Evolutionary conservation across 2,797 vertebrate species (phyloP), one percentile per base, ranked within the genome.

Genomic region (Erpetoichthys calabaricus): DNA sequence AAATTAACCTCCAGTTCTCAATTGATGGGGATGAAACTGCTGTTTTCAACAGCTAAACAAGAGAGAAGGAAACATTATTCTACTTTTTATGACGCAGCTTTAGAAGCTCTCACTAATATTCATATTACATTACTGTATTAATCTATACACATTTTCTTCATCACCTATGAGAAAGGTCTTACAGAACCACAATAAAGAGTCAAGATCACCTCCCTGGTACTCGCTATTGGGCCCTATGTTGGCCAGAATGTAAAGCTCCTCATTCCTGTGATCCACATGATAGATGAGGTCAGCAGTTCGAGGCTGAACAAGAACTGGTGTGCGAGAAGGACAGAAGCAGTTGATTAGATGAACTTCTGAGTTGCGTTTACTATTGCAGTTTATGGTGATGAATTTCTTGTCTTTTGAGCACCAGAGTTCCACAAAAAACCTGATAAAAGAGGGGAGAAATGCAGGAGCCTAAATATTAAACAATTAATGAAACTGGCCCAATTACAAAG

Each of bases 341-440:
- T 53, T 80, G 66, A 2, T 82, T 55, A 65, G 9, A 83, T 88
- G 83, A 54, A 98, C 92, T 78, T 98, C 91, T 3, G 94, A 97
- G 55, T 85, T 85, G 57, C 70, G 90, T 72, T 93, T 93, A 78
- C 83, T 94, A 78, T 76, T 94, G 76, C 91, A 89, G 73, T 95
- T 97, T 66, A 99, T 84, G 56, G 87, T 93, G 56, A 98, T 75
- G 62, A 92, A 79, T 56, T 65, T 75, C 53, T 69, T 76, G 60
- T 97, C 89, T 76, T 87, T 90, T 68, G 91, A 89, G 62, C 84
- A 75, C 63, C 87, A 73, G 7, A 99, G 76, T 71, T 96, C 94
- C 68, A 96, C 89, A 78, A 98, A 98, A 74, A 88, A 93, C 71
- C 94, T 97, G 65, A 0, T 63, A 55, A 60, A 45, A 62, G 56